Evolutionary conservation across 2,888 invertebrate species (phyloP).

Genomic region (Heteromyza rotundicornis): DNA sequence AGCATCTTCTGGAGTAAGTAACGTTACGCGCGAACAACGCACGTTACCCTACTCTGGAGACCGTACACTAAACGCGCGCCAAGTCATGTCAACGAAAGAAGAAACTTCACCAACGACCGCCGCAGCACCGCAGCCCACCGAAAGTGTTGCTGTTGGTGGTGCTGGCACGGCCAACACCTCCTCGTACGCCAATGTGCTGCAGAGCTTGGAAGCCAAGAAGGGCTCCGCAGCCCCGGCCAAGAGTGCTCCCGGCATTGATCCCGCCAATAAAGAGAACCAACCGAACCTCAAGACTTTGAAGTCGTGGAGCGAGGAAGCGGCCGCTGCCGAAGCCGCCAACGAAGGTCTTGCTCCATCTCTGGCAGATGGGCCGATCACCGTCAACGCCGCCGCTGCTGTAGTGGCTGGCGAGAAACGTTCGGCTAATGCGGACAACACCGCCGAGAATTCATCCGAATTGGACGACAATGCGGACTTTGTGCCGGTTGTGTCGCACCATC

Average conservation of each 20-base stretch:
- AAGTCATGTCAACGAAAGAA: constrained; percentile 57
- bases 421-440: constrained; percentile 50
- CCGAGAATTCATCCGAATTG: constrained; percentile 59
- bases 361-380: constrained; percentile 12
- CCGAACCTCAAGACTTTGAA: constrained; percentile 52
- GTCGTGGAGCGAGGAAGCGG: constrained; percentile 59
- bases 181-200: constrained; percentile 75
- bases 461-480: constrained; percentile 62
- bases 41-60: background rate
- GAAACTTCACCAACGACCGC: constrained; percentile 44
- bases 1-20: constrained; percentile 7
- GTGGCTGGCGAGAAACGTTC: constrained; percentile 61
- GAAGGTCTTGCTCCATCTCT: constrained; percentile 26
- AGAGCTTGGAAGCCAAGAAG: constrained; percentile 58
- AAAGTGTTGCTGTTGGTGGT: constrained; percentile 24
- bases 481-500: constrained; percentile 60
- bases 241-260: constrained; percentile 20
- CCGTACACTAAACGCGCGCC: background rate
- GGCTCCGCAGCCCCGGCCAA: constrained; percentile 17
- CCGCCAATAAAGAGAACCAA: constrained; percentile 53
- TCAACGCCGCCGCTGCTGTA: constrained; percentile 7
- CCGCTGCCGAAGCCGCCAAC: constrained; percentile 42
- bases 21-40: background rate
- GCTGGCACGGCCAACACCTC: constrained; percentile 63
- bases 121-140: constrained; percentile 26